A percentile compares a stretch with the other conserved stretches of the same genome.
Conservation (phyloP, 2,888 invertebrate genomes). For the Marasmarcha lunaedactyla region DNA sequence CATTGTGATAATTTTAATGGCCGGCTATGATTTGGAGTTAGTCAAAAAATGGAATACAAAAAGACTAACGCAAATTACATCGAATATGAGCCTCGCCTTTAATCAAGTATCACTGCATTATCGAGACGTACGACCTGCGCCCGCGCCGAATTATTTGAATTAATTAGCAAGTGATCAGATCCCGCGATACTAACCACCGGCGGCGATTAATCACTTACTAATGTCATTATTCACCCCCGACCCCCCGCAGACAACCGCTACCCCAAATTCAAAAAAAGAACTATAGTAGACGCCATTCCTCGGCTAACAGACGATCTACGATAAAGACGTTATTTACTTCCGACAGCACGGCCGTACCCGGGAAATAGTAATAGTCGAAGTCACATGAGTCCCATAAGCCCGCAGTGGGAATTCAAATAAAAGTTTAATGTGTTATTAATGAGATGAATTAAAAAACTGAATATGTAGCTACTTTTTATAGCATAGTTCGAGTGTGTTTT, state of each 20-base stretch:
- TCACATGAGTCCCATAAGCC: too few species aligned
- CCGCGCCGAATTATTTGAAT: conserved; percentile 40
- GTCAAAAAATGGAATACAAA: too few species aligned
- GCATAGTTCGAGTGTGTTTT: too few species aligned
- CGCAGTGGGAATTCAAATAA: too few species aligned
- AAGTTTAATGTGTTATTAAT: too few species aligned
- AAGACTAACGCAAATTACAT: too few species aligned
- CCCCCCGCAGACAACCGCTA: conserved; percentile 14
- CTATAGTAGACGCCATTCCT: conserved; percentile 10
- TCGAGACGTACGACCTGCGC: not conserved
- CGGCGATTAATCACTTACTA: conserved; percentile 56
- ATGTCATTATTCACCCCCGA: conserved; percentile 48
- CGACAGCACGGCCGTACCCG: conserved; percentile 15
- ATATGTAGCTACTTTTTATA: too few species aligned
- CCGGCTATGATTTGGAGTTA: too few species aligned
- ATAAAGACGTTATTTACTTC: conserved; percentile 53
- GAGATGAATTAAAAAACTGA: too few species aligned
- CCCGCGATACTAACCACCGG: conserved; percentile 17
- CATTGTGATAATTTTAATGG: too few species aligned
- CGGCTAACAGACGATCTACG: conserved; percentile 15
- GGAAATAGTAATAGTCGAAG: conserved; percentile 1
- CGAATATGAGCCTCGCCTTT: too few species aligned
- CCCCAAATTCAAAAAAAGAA: conserved; percentile 24
- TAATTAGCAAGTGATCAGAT: conserved; percentile 43
- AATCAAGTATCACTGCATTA: too few species aligned